Base-by-base conservation (phyloP, 2,888 invertebrate species). In the Cosmia trapezina region DNA sequence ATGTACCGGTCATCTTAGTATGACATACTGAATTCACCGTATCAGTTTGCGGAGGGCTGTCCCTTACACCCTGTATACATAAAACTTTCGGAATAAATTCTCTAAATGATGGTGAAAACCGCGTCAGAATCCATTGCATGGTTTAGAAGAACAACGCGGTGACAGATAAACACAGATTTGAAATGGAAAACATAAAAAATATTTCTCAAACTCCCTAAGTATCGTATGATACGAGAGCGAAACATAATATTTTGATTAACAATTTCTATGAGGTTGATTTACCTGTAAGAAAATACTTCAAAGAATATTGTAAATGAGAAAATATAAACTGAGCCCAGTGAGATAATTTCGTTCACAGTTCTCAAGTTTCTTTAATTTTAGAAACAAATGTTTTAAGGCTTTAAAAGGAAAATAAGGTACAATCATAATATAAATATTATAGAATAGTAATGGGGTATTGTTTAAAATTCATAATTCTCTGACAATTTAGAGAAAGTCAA, bases 161-260 rank as follows among this genome's bases (percentile, higher is more conserved):
- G 5, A 47, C 12, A 62, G 8, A 28, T 14, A 47, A 8, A 62
- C 45, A 14, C 3, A 37, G 22, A 45, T 33, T n/a, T n/a, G 3
- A 63, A 62, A 47, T n/a, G 9, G 47, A 81, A 73, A 77, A 49
- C 43, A 47, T 63, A 37, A 61, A 56, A 73, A 66, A 60, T 56
- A 22, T 51, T 41, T 53, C 9, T 14, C 11, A 7, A 47, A 66
- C 22, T 66, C n/a, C 6, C 6, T 37, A 51, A 59, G 63, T 76
- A 81, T 80, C 63, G 59, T 59, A 66, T 78, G 60, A 53, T 43
- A 54, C 57, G 53, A 66, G 49, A 43, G 12, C 1, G 73, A 49
- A 82, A 82, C 45, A 61, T 73, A 73, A 82, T 83, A 83, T 70
- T 71, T 71, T 83, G 69, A 78, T 81, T 71, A 75, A 72, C 61